These are phyloP conservation scores for Cremastobaeus sp. DNA, from an alignment of 2,888 invertebrate species.

Conservation along the genomic window DNA sequence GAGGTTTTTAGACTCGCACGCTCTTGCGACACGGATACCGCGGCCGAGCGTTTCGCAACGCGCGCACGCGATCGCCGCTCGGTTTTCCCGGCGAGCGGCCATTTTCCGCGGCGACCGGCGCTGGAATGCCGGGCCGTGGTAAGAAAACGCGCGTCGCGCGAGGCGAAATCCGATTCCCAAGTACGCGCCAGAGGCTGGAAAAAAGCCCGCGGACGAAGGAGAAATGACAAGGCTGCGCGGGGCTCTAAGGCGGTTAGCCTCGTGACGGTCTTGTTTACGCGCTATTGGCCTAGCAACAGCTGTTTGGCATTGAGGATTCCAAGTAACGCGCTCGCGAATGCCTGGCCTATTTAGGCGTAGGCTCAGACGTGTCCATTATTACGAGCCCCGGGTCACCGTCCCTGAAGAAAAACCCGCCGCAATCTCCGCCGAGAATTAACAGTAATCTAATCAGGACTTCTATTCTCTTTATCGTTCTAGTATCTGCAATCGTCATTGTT, in stretches of 20 bases:
- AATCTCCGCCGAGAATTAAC: too few relatives aligned
- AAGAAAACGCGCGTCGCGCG: not conserved
- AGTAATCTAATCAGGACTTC: too few relatives aligned
- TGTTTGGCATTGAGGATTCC: constrained; percentile 67
- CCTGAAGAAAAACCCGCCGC: too few relatives aligned
- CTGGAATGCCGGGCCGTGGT: not conserved
- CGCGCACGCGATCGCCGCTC: not conserved
- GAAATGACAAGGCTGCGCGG: constrained; percentile 44
- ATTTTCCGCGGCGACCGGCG: not conserved
- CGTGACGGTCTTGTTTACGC: constrained; percentile 66
- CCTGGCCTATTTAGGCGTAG: constrained; percentile 29
- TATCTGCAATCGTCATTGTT: too few relatives aligned
- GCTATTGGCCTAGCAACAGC: constrained; percentile 73
- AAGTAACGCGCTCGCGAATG: constrained; percentile 32
- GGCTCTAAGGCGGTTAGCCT: constrained; percentile 47
- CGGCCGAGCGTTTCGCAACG: constrained; percentile 23
- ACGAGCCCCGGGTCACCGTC: too few relatives aligned
- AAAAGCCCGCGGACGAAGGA: constrained; percentile 42
- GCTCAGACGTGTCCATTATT: not conserved
- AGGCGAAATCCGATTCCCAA: not conserved
- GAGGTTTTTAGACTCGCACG: constrained; percentile 30
- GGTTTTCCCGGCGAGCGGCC: not conserved
- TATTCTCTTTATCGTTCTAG: too few relatives aligned
- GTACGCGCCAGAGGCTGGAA: constrained; percentile 2
- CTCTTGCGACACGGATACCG: constrained; percentile 33